These are phyloP conservation scores for Australoheros facetus DNA, from an alignment of 2,797 vertebrate genomes.

Conservation along the genomic window DNA sequence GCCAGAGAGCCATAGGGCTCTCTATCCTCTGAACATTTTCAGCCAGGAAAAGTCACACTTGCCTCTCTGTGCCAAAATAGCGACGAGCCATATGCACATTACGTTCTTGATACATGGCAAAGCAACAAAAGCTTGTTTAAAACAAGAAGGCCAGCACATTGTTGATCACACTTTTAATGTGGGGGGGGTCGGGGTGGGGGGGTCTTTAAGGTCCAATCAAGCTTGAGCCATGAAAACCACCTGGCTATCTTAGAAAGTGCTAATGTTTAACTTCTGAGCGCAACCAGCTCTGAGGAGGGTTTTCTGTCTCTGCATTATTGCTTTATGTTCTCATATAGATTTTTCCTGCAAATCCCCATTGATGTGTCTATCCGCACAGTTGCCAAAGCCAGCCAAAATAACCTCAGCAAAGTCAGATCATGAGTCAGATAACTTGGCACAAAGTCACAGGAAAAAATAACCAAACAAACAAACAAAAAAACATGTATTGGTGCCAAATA, in stretches of 20 bases:
- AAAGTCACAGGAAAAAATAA: constrained; percentile 3
- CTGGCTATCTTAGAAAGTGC: constrained; percentile 11
- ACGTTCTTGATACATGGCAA: constrained; percentile 55
- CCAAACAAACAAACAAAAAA: accelerated
- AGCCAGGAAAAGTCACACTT: constrained; percentile 61
- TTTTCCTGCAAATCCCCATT: constrained; percentile 46
- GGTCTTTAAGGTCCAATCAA: neutral
- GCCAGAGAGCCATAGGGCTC: constrained; percentile 70
- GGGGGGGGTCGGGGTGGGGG: too few relatives aligned
- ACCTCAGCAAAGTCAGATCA: constrained; percentile 31
- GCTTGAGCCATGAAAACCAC: constrained; percentile 13
- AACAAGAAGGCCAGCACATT: constrained; percentile 21
- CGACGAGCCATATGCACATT: constrained; percentile 61
- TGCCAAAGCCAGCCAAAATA: constrained; percentile 38
- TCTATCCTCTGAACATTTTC: constrained; percentile 52
- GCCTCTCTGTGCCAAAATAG: constrained; percentile 58
- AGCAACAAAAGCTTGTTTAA: constrained; percentile 41
- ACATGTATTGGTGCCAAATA: neutral
- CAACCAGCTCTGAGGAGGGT: neutral
- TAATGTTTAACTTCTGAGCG: constrained; percentile 1
- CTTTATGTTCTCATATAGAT: constrained; percentile 35
- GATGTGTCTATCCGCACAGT: constrained; percentile 41
- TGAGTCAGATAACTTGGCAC: constrained; percentile 19
- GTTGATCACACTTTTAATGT: constrained; percentile 37
- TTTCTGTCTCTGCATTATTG: constrained; percentile 21